Conservation (phyloP, 2,888 invertebrate genomes). For the Watsonalla binaria region DNA sequence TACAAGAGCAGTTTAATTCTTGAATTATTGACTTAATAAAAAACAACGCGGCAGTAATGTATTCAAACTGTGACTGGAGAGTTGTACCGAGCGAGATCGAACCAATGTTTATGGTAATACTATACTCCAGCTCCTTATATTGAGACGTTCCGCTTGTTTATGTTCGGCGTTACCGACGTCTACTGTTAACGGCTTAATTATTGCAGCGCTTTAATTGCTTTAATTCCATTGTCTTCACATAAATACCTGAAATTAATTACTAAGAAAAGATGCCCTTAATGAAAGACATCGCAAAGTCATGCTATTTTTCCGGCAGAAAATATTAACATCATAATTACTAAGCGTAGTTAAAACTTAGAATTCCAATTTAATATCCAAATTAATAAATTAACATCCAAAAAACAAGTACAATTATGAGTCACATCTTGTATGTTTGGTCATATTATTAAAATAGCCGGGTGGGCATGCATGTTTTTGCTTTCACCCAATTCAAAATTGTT, state of each 20-base stretch:
- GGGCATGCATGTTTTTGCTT: too few species aligned
- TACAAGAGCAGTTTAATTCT: conserved; percentile 55
- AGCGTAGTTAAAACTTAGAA: neutral
- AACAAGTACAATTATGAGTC: too few species aligned
- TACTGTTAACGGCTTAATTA: conserved; percentile 49
- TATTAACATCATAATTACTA: conserved; percentile 3
- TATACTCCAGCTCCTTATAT: conserved; percentile 45
- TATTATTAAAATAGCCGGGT: too few species aligned
- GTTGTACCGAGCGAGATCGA: conserved; percentile 53
- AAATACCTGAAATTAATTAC: too few species aligned
- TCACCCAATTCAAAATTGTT: too few species aligned
- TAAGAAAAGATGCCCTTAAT: conserved; percentile 9
- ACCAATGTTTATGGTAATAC: conserved; percentile 71
- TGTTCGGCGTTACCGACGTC: conserved; percentile 35
- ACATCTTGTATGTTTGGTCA: too few species aligned
- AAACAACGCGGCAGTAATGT: conserved; percentile 59
- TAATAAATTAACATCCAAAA: too few species aligned
- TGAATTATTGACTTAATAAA: conserved; percentile 69
- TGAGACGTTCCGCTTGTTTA: conserved; percentile 64
- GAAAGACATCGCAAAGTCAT: conserved; percentile 17
- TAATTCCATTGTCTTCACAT: neutral
- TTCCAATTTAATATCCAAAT: neutral
- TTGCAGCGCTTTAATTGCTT: conserved; percentile 35
- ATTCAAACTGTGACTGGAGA: conserved; percentile 59
- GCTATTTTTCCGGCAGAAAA: conserved; percentile 8